Base-by-base conservation (phyloP, 2,888 invertebrate genomes). In the Orchesellides sinensis region DNA sequence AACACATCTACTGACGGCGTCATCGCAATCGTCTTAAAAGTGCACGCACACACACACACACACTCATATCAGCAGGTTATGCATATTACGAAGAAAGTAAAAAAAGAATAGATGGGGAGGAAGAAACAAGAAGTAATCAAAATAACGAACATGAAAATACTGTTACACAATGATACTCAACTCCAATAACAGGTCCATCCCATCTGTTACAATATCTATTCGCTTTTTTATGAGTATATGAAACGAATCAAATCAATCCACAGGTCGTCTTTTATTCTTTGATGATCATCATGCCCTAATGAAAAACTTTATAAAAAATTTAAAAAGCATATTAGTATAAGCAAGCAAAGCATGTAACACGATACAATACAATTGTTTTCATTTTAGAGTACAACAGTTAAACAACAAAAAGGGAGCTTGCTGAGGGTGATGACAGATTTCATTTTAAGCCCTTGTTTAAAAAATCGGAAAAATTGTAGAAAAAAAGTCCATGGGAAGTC, bases 121-220 rank as follows among this genome's bases (percentile, higher is more conserved):
- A 66, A 77, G 32, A 17, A 65, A 63, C 45, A 32, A 77, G 23
- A 68, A 59, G 49, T 17, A 77, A 77, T 77, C 59, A 77, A 68
- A 77, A 49, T 77, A 68, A 68, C 68, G 68, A 77, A 68, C 68
- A 59, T 66, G 40, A 12, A n/a, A 59, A 61, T 78, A 49, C 69
- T 69, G 69, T 70, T 78, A 69, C 61, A 49, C 63, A 49, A 61
- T 73, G 63, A 47, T 72, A 23, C n/a, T n/a, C 29, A 54, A 27
- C 32, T 32, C 21, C 52, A 56, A 54, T 52, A 75, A 74, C 73
- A 27, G 73, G 73, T 74, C 63, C 63, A 63, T 61, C 73, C 63
- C 63, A 63, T 61, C 73, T 21, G 14, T 49, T 63, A 52, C n/a
- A 17, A 10, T 63, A 23, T 29, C 47, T 47, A 59, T 32, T n/a